phyloP scores from a whole-genome alignment of 2,797 vertebrate species.

The Lepilemur septentrionalis region DNA sequence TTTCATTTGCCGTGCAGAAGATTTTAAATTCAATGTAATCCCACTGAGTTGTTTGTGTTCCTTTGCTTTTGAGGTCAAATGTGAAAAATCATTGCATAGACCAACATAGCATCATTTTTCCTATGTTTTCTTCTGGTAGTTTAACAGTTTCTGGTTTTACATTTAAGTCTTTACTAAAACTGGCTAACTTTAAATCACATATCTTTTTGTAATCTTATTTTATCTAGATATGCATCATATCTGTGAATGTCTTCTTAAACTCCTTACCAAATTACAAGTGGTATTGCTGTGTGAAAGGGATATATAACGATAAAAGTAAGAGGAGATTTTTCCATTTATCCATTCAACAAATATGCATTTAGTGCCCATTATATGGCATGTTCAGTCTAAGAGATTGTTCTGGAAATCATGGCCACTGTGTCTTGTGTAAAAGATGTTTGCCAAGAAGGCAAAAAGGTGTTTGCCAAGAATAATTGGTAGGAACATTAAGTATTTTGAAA shows the following conservation, averaged over 20 bases:
- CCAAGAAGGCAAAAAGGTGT: not conserved
- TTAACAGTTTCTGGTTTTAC: not conserved
- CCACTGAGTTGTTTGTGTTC: not conserved
- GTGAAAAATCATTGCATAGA: not conserved
- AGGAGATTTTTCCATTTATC: not conserved
- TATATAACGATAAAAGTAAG: not conserved
- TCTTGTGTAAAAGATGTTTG: not conserved
- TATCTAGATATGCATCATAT: not conserved
- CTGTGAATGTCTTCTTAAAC: not conserved
- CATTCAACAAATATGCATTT: conserved; percentile 4
- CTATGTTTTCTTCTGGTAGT: not conserved
- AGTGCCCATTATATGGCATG: not conserved
- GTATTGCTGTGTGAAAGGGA: not conserved
- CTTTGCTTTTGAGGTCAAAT: not conserved
- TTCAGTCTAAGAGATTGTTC: not conserved
- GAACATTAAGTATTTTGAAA: not conserved
- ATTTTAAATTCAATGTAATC: not conserved
- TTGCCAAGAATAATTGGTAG: not conserved
- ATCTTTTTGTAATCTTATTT: not conserved
- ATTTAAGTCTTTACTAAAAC: not conserved
- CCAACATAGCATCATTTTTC: not conserved
- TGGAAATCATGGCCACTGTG: not conserved
- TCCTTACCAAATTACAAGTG: not conserved
- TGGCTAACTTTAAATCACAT: not conserved
- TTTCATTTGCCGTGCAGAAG: not conserved